Percentiles rank a stretch among this genome's conserved stretches.
phyloP scores from a whole-genome alignment of 2,888 invertebrate species.

The Phanerotoma sp. region DNA sequence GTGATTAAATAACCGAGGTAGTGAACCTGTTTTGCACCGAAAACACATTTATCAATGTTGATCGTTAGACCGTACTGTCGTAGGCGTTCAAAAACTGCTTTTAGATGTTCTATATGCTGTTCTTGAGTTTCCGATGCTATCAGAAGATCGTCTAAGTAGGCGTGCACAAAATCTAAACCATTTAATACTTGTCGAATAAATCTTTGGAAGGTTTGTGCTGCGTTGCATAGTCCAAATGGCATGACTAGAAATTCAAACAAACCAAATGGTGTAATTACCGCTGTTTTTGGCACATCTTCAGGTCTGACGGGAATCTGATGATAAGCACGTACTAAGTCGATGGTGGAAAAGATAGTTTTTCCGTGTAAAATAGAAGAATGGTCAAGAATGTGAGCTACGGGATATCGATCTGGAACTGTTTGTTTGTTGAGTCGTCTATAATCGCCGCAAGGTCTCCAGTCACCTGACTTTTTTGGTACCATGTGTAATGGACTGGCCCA shows the following conservation, averaged over 20 bases:
- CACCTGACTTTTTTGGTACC: constrained; percentile 43
- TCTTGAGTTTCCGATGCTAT: constrained; percentile 24
- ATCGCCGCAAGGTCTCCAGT: constrained; percentile 51
- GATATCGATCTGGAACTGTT: constrained; percentile 42
- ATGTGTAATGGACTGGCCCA: constrained; percentile 48
- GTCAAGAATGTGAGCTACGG: constrained; percentile 42
- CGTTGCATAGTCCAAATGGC: constrained; percentile 43
- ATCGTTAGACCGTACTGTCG: constrained; percentile 32
- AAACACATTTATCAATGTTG: constrained; percentile 35
- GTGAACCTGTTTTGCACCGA: constrained; percentile 16
- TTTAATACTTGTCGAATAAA: constrained; percentile 33
- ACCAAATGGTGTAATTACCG: constrained; percentile 43
- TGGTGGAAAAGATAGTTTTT: constrained; percentile 34
- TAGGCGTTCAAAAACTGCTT: constrained; percentile 26
- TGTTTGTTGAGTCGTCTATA: constrained; percentile 42
- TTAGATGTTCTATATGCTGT: constrained; percentile 29
- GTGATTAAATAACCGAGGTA: constrained; percentile 30
- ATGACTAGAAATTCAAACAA: constrained; percentile 41
- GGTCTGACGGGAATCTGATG: constrained; percentile 43
- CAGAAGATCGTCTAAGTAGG: constrained; percentile 33
- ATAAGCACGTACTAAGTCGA: constrained; percentile 40
- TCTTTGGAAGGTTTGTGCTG: constrained; percentile 38
- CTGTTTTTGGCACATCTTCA: constrained; percentile 44
- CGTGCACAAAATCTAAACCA: constrained; percentile 29
- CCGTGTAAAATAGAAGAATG: constrained; percentile 34